Evolutionary conservation across 2,888 invertebrate genomes (phyloP).

Genomic region (Chirona hameri): DNA sequence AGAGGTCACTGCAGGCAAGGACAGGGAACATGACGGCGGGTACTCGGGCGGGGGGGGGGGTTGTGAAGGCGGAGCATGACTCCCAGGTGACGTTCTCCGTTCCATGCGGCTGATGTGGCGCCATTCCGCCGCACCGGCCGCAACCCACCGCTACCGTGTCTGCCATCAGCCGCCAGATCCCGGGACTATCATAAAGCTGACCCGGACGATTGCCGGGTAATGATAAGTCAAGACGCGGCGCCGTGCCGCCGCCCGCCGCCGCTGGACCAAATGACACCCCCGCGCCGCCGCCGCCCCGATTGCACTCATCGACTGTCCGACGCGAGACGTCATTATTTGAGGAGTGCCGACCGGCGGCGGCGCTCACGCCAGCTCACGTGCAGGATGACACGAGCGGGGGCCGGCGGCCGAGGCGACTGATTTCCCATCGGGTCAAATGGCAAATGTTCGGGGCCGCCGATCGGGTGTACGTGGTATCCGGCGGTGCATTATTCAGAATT

Average conservation of each 20-base stretch:
- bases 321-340: slow-evolving; percentile 5
- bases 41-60: no score
- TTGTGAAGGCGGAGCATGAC: no score
- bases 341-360: not conserved
- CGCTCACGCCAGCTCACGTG: not conserved
- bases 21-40: no score
- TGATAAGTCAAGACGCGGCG: not conserved
- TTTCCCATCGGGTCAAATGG: not conserved
- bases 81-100: no score
- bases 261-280: not conserved
- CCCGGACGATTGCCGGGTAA: not conserved
- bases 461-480: not conserved
- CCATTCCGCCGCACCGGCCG: no score
- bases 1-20: no score
- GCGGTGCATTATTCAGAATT: not conserved
- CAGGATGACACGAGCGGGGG: not conserved
- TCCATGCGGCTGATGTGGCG: no score
- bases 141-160: no score
- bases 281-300: not conserved
- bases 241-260: not conserved
- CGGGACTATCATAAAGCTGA: not conserved
- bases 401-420: not conserved
- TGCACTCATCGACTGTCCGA: not conserved
- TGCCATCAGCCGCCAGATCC: not conserved
- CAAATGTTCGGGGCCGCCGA: not conserved